These are phyloP conservation scores for Arvicanthis niloticus DNA, from an alignment of 2,113 vertebrate genomes.

Conservation along the genomic window DNA sequence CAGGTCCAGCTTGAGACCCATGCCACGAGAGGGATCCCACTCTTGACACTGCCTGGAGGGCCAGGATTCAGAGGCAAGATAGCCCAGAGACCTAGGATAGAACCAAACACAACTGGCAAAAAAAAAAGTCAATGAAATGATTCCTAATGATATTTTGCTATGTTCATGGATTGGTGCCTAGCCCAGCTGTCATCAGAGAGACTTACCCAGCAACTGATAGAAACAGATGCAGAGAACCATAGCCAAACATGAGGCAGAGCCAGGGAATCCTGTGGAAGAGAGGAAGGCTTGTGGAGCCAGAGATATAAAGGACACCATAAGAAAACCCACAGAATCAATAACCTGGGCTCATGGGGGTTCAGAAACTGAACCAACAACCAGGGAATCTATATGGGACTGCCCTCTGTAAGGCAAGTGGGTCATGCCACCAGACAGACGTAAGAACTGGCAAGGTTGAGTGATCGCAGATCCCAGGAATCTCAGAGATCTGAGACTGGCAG, in stretches of 20 bases:
- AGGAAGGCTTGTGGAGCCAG: neutral
- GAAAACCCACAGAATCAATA: neutral
- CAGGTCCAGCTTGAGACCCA: neutral
- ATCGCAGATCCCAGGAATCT: no score
- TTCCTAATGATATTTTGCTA: neutral
- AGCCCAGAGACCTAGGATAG: neutral
- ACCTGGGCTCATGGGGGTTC: neutral
- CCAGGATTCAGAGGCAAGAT: neutral
- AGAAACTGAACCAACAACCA: neutral
- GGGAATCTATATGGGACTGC: neutral
- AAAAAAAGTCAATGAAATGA: neutral
- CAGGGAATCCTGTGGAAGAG: neutral
- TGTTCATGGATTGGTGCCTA: neutral
- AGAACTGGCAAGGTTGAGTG: no score
- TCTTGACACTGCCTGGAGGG: neutral
- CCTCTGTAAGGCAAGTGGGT: neutral
- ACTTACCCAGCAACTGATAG: neutral
- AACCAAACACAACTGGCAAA: neutral
- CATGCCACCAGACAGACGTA: no score
- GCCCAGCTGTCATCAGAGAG: neutral
- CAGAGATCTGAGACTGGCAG: no score
- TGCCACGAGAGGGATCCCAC: neutral
- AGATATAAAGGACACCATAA: neutral
- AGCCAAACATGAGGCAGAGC: neutral
- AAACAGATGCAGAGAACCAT: neutral